Evolutionary conservation across 2,888 invertebrate species (phyloP), one percentile per base, ranked within the genome.

Genomic region (Cartodere bifasciata): DNA sequence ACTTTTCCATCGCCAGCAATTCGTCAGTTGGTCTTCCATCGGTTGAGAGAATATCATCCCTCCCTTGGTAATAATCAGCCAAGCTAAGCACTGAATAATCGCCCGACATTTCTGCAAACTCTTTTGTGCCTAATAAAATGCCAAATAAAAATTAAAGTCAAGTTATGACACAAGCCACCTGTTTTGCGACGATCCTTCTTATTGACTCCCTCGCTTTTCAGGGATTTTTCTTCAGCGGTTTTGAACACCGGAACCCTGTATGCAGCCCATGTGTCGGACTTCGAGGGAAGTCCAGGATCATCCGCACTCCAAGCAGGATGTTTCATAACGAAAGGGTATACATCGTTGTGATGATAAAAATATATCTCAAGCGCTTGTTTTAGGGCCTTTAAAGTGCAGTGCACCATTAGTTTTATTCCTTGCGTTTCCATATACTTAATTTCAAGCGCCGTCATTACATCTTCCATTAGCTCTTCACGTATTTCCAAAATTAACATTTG

Each of bases 401-500:
- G 15, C 3, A 33, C 29, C 3, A 24, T 24, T 4, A 29, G 29
- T 1, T 24, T 13, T 4, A 29, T 28, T 9, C 24, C 28, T 9
- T 20, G 24, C n/a, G 21, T 7, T 11, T 28, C 28, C 9, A 33
- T 9, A 11, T 10, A 16, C 4, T 29, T 20, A 4, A 24, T 13
- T 9, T 17, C 21, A 6, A 33, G 17, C 4, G 4, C n/a, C n/a
- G 23, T 16, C 25, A 33, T 29, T 2, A 33, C 33, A 13, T 28
- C 29, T 7, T 13, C 23, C 7, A 33, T 15, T 4, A 33, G 28
- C n/a, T 33, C 29, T 11, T 33, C 23, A 20, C 33, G 29, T 4
- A 33, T 28, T 23, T 33, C 33, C 24, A 33, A 24, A 4, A 29
- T 29, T 13, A 33, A 29, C 24, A 29, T 28, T 4, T 33, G 28